phyloP scores from a whole-genome alignment of 2,888 invertebrate genomes.

The Disparrhopalites patrizii region DNA sequence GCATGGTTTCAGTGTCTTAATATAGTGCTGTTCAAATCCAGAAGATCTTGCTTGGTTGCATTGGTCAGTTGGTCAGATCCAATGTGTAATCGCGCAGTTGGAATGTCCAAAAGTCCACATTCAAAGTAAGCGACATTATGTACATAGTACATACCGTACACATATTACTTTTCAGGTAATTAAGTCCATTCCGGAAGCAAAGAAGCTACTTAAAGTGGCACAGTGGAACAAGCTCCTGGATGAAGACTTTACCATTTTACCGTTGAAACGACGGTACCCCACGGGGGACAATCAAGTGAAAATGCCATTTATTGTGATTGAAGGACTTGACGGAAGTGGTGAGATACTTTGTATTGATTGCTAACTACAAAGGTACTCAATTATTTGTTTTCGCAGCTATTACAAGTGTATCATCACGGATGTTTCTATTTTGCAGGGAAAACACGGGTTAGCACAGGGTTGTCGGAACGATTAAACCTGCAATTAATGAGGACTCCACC shows the following conservation, averaged over 20 bases:
- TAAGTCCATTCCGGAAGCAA: conserved; percentile 33
- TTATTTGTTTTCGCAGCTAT: too few relatives aligned
- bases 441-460: conserved; percentile 51
- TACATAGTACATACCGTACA: too few relatives aligned
- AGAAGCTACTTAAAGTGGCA: conserved; percentile 42
- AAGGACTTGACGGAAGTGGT: conserved; percentile 56
- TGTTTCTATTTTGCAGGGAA: conserved; percentile 52
- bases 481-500: conserved; percentile 53
- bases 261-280: conserved; percentile 29
- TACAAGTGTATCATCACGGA: too few relatives aligned
- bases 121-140: too few relatives aligned
- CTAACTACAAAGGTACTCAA: too few relatives aligned
- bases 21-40: too few relatives aligned
- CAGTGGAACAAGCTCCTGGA: conserved; percentile 40
- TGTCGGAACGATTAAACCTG: conserved; percentile 51
- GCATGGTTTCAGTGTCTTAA: too few relatives aligned
- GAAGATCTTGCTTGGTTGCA: too few relatives aligned
- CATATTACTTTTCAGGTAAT: conserved; percentile 37
- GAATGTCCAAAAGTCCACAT: neutral
- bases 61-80: neutral
- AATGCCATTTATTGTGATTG: conserved; percentile 53
- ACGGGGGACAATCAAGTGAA: conserved; percentile 48
- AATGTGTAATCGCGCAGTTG: neutral
- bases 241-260: conserved; percentile 15
- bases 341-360: conserved; percentile 27